These are phyloP conservation scores for Acipenser oxyrinchus DNA, from an alignment of 2,797 vertebrate species.

Conservation along the genomic window DNA sequence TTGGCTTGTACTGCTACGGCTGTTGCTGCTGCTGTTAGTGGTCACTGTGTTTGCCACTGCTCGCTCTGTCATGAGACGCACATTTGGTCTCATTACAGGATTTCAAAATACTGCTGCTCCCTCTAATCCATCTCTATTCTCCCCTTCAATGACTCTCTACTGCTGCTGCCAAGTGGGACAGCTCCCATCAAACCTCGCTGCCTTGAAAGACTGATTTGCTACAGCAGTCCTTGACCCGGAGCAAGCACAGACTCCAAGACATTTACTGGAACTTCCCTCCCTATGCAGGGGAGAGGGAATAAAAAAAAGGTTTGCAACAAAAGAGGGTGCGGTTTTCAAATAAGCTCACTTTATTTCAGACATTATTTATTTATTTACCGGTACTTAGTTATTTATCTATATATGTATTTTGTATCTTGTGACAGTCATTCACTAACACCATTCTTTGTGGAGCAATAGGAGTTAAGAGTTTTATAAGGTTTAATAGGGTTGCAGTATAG, in stretches of 20 bases:
- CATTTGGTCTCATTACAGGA: constrained; percentile 40
- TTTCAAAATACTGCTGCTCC: constrained; percentile 28
- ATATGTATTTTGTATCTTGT: neutral
- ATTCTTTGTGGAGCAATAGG: too few species aligned
- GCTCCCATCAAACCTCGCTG: constrained; percentile 6
- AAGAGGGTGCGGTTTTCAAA: neutral
- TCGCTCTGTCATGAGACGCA: constrained; percentile 20
- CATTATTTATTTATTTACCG: too few species aligned
- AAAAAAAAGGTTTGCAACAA: neutral
- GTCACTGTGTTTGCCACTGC: neutral
- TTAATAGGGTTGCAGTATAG: too few species aligned
- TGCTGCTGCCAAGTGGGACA: constrained; percentile 2
- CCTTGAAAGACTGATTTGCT: neutral
- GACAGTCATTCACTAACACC: too few species aligned
- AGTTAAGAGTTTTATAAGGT: too few species aligned
- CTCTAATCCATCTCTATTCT: constrained; percentile 11
- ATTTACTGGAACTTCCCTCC: neutral
- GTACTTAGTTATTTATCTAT: too few species aligned
- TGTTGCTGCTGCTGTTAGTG: constrained; percentile 4
- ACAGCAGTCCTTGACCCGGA: neutral
- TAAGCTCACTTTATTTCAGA: too few species aligned
- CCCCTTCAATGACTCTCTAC: constrained; percentile 4
- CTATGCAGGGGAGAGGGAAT: neutral
- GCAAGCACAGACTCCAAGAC: neutral
- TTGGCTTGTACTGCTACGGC: constrained; percentile 4